Conservation (phyloP, 2,113 vertebrate species). For the Sigmodon hispidus region DNA sequence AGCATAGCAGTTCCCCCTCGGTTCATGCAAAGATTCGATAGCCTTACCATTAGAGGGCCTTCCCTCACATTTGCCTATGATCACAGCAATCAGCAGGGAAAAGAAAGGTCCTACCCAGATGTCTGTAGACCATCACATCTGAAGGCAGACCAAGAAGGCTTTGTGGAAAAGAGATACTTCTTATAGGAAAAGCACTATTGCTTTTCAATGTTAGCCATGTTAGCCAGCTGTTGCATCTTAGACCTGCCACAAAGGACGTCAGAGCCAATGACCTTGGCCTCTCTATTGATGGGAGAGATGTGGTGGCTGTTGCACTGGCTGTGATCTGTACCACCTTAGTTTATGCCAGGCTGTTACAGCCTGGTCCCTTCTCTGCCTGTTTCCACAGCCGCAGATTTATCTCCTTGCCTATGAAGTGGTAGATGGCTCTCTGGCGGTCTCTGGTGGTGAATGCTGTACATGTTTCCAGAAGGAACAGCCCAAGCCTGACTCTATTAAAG, state of each 20-base stretch:
- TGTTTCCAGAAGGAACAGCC: background rate
- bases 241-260: background rate
- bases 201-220: conserved; percentile 12
- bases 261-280: background rate
- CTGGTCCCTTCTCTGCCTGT: background rate
- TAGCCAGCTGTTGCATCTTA: background rate
- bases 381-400: background rate
- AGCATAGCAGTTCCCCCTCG: background rate
- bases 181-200: background rate
- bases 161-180: background rate
- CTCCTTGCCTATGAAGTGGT: accelerated
- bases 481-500: conserved; percentile 6
- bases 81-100: background rate
- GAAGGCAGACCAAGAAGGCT: background rate
- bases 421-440: conserved; percentile 74
- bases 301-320: background rate
- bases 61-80: background rate
- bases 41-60: background rate
- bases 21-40: background rate
- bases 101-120: background rate
- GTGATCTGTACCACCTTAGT: background rate
- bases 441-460: conserved; percentile 59
- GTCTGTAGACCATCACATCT: background rate
- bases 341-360: background rate
- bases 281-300: background rate